phyloP scores from a whole-genome alignment of 2,888 invertebrate genomes.

The Dendrolimus pini region DNA sequence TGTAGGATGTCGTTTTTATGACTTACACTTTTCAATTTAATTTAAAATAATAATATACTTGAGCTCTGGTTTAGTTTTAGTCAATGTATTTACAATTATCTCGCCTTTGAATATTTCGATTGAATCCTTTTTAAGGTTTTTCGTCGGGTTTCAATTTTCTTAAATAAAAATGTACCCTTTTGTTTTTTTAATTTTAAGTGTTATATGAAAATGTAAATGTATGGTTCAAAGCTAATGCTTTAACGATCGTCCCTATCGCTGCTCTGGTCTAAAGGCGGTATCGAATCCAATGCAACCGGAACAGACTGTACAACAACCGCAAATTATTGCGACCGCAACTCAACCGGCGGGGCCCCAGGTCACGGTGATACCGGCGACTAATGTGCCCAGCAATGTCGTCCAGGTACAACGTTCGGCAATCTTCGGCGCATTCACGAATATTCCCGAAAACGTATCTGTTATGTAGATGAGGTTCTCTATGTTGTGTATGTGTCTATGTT shows the following conservation, averaged over 20 bases:
- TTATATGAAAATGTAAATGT: no score
- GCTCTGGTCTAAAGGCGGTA: conserved; percentile 52
- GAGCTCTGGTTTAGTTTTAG: no score
- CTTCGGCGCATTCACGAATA: conserved; percentile 25
- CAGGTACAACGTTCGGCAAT: conserved; percentile 47
- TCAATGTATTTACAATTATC: no score
- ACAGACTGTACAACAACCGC: conserved; percentile 54
- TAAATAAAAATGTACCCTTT: no score
- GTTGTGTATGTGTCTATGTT: not conserved
- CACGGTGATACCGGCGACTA: conserved; percentile 85
- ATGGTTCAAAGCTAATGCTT: not conserved
- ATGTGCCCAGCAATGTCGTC: conserved; percentile 56
- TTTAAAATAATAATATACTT: no score
- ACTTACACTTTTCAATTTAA: no score
- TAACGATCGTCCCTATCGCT: conserved; percentile 7
- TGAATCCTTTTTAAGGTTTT: no score
- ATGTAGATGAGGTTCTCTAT: not conserved
- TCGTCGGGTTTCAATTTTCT: no score
- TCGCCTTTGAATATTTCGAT: no score
- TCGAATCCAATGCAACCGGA: conserved; percentile 61
- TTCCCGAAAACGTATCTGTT: conserved; percentile 23
- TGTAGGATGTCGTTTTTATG: no score
- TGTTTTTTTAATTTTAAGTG: no score
- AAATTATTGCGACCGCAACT: conserved; percentile 80
- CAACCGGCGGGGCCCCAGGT: conserved; percentile 87